Evolutionary conservation across 2,888 invertebrate genomes (phyloP).

Genomic region (Cheilosia vernalis): DNA sequence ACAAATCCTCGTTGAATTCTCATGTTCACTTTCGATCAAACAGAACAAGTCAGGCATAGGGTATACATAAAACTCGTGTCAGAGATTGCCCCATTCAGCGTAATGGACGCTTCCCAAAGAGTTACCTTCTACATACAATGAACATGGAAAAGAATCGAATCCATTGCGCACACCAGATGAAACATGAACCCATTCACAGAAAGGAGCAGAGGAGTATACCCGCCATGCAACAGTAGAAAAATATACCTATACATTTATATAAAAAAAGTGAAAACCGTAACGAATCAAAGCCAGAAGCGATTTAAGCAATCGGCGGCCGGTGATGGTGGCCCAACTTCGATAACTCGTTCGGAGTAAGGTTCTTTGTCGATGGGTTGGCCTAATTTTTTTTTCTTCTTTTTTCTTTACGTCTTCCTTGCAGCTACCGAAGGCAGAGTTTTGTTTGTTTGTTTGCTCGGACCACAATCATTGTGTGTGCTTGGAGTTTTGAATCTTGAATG

Average conservation of each 20-base stretch:
- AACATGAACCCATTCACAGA: slow-evolving; percentile 69
- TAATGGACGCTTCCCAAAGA: slow-evolving; percentile 64
- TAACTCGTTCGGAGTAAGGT: slow-evolving; percentile 58
- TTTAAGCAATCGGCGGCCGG: slow-evolving; percentile 61
- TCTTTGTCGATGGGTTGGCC: slow-evolving; percentile 73
- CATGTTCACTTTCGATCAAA: slow-evolving; percentile 72
- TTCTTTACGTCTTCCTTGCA: slow-evolving; percentile 11
- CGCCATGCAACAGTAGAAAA: background rate
- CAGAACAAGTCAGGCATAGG: slow-evolving; percentile 48
- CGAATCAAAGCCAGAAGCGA: slow-evolving; percentile 74
- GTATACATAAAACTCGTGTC: slow-evolving; percentile 72
- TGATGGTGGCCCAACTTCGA: slow-evolving; percentile 51
- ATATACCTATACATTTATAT: slow-evolving; percentile 21
- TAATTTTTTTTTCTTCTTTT: slow-evolving; percentile 40
- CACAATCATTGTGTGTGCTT: slow-evolving; percentile 27
- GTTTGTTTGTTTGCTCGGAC: slow-evolving; percentile 48
- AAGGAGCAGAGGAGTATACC: slow-evolving; percentile 45
- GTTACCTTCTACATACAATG: slow-evolving; percentile 51
- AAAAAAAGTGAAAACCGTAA: slow-evolving; percentile 73
- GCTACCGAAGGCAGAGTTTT: slow-evolving; percentile 40
- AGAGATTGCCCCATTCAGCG: slow-evolving; percentile 71
- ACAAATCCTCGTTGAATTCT: slow-evolving; percentile 49
- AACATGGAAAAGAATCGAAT: slow-evolving; percentile 65
- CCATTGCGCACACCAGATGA: slow-evolving; percentile 66
- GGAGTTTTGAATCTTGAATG: slow-evolving; percentile 5